Conservation (phyloP, 2,797 vertebrate species). For the Thamnophis elegans region DNA sequence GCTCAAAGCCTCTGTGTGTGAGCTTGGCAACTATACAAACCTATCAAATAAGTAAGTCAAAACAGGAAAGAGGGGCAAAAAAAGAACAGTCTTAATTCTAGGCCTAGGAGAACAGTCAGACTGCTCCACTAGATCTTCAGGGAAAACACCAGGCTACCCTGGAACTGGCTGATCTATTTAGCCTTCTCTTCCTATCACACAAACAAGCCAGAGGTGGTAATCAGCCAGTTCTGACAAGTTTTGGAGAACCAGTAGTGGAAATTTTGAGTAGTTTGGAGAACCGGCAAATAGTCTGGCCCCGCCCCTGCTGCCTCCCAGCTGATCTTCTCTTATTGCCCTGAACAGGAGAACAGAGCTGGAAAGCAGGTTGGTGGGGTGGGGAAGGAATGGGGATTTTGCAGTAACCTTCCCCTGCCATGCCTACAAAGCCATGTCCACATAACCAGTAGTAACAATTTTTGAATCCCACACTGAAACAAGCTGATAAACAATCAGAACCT, state of each 20-base stretch:
- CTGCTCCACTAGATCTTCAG: not conserved
- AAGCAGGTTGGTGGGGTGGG: too few relatives aligned
- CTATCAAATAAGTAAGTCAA: not conserved
- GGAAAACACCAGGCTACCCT: not conserved
- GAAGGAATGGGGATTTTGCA: too few relatives aligned
- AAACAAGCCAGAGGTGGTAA: not conserved
- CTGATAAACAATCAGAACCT: not conserved
- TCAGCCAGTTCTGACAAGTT: too few relatives aligned
- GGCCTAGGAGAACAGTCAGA: not conserved
- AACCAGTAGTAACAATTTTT: too few relatives aligned
- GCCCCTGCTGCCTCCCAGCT: too few relatives aligned
- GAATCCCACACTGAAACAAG: not conserved
- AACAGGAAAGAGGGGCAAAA: not conserved
- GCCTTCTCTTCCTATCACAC: not conserved
- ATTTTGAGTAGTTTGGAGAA: too few relatives aligned
- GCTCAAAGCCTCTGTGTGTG: not conserved
- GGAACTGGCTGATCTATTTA: not conserved
- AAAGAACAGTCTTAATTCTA: not conserved
- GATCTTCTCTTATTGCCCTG: too few relatives aligned
- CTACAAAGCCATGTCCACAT: too few relatives aligned
- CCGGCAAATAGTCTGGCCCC: too few relatives aligned
- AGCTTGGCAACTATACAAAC: not conserved
- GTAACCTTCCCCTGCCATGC: too few relatives aligned
- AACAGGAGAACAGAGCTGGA: too few relatives aligned
- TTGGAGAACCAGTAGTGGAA: too few relatives aligned